Conservation (phyloP, 1,140 invertebrate species). For the Maniola jurtina region DNA sequence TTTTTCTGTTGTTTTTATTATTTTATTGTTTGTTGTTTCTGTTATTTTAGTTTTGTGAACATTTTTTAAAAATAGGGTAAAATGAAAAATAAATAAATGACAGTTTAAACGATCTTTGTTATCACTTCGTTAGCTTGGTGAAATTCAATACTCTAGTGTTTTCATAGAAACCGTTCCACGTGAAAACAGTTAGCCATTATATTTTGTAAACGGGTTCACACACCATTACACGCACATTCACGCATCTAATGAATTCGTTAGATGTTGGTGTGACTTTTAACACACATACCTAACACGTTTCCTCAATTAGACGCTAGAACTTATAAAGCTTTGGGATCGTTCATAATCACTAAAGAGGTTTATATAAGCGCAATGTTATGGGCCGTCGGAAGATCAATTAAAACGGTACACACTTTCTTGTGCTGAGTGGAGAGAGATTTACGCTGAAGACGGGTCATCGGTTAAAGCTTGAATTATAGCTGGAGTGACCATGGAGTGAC, state of each 20-base stretch:
- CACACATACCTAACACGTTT: not conserved
- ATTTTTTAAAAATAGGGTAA: too few relatives aligned
- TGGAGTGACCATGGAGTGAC: not conserved
- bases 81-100: too few relatives aligned
- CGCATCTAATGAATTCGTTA: not conserved
- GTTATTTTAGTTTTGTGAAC: too few relatives aligned
- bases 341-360: slow-evolving; percentile 15
- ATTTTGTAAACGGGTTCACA: too few relatives aligned
- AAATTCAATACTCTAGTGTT: too few relatives aligned
- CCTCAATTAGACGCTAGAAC: slow-evolving; percentile 16
- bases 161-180: too few relatives aligned
- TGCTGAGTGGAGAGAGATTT: slow-evolving; percentile 26
- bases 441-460: slow-evolving; percentile 33
- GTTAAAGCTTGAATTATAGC: slow-evolving; percentile 27
- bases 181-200: too few relatives aligned
- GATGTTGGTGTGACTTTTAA: not conserved
- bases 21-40: too few relatives aligned
- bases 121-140: too few relatives aligned
- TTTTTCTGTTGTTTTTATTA: too few relatives aligned
- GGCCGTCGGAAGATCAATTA: slow-evolving; percentile 26
- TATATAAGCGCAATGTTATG: slow-evolving; percentile 16
- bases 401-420: slow-evolving; percentile 27
- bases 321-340: slow-evolving; percentile 15
- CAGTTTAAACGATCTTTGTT: too few relatives aligned
- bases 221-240: not conserved